Base-by-base conservation (phyloP, 2,797 vertebrate genomes). In the Pelodytes ibericus region DNA sequence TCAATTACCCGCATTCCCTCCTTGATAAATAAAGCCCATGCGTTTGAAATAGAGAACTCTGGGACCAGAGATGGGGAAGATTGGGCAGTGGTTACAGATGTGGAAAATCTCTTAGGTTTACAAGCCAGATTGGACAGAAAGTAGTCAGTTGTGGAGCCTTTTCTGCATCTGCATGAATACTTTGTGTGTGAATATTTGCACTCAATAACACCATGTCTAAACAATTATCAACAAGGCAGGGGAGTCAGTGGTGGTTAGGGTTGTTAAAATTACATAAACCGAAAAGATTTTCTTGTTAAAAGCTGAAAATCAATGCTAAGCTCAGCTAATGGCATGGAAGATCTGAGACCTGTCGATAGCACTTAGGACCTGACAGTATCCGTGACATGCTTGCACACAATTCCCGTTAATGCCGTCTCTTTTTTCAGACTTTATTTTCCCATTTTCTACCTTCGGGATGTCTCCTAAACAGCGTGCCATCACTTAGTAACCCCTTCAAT, bases 341-440 rank as follows among this genome's bases (percentile, higher is more conserved):
- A 65, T 47, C 47, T 84, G 13, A 63, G 80, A 74, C 84, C 10
- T 86, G 84, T 87, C 75, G 2, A 81, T 86, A 90, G 88, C 88
- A 92, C 87, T 90, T 81, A 88, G 75, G 80, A 84, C 47, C 82
- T 71, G 81, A 60, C 3, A 20, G 3, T 66, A 82, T 27, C 6
- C 36, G 39, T 81, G 84, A 87, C 81, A 67, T 73, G 84, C 74
- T 79, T 84, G 85, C 83, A 66, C 82, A 84, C 53, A 10, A 79
- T 81, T 86, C 85, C 82, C 56, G 77, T 74, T 84, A 84, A 72
- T 72, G 9, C 67, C 0, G 2, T 63, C 4, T 36, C 72, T 82
- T 75, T 3, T 5, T 65, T 58, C 25, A 77, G 41, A 63, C 70
- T 70, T 79, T 39, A 2, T 71, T 33, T 3, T 70, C 53, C 58